Conservation (phyloP, 2,113 vertebrate genomes). For the Microcebus tavaratra region DNA sequence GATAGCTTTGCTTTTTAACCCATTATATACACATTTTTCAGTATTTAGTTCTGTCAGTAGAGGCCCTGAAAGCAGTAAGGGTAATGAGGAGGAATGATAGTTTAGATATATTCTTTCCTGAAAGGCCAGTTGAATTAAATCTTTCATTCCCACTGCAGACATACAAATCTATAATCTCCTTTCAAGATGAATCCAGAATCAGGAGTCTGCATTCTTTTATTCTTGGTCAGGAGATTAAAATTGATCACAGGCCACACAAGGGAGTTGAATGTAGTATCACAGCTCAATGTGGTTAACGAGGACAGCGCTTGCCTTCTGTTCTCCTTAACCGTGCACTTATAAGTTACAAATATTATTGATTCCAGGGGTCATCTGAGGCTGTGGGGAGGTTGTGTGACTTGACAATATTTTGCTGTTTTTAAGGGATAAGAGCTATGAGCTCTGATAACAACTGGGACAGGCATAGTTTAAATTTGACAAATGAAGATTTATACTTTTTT, state of each 20-base stretch:
- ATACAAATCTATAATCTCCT: slow-evolving; percentile 83
- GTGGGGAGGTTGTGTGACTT: slow-evolving; percentile 71
- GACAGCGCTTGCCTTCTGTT: slow-evolving; percentile 78
- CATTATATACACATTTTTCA: slow-evolving; percentile 56
- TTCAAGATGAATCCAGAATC: slow-evolving; percentile 82
- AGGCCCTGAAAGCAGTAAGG: slow-evolving; percentile 45
- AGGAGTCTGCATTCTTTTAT: slow-evolving; percentile 80
- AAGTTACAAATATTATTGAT: slow-evolving; percentile 85
- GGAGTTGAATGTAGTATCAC: slow-evolving; percentile 79
- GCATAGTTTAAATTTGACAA: slow-evolving; percentile 84
- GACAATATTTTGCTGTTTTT: slow-evolving; percentile 81
- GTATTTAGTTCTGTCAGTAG: slow-evolving; percentile 61
- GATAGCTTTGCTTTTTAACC: slow-evolving; percentile 43
- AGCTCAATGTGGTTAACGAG: slow-evolving; percentile 85
- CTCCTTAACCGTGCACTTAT: slow-evolving; percentile 78
- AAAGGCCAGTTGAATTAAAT: slow-evolving; percentile 80
- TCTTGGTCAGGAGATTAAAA: slow-evolving; percentile 86
- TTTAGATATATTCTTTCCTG: slow-evolving; percentile 79
- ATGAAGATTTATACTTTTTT: slow-evolving; percentile 85
- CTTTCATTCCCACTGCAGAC: slow-evolving; percentile 73
- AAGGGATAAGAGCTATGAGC: slow-evolving; percentile 80
- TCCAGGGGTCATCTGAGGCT: slow-evolving; percentile 77
- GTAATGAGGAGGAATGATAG: slow-evolving; percentile 76
- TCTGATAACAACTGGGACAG: slow-evolving; percentile 74
- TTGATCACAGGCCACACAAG: slow-evolving; percentile 86